Conservation (phyloP, 37 sponge, comb jelly and placozoan genomes). For the Ephydatia muelleri region DNA sequence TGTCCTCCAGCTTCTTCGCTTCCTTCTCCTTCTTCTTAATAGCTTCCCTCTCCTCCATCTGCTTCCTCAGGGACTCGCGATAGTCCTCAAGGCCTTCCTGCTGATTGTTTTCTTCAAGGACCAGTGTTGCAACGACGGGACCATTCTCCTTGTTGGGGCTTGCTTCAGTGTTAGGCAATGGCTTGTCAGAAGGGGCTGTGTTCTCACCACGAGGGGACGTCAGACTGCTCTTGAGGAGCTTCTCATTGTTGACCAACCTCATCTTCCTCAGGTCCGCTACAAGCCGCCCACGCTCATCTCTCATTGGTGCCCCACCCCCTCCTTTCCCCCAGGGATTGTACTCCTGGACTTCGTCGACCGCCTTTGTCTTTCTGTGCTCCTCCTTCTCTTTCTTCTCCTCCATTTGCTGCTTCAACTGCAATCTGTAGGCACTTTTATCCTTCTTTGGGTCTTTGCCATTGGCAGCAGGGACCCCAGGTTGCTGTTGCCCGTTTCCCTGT, state of each 20-base stretch:
- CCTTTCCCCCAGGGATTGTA: conserved; percentile 89
- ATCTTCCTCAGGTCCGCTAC: conserved; percentile 76
- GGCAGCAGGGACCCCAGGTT: background rate
- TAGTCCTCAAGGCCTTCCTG: conserved; percentile 52
- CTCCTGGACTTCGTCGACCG: conserved; percentile 37
- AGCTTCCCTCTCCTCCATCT: conserved; percentile 75
- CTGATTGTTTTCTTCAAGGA: background rate
- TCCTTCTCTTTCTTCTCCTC: conserved; percentile 49
- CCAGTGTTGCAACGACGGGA: background rate
- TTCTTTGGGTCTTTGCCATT: background rate
- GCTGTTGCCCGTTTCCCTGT: background rate
- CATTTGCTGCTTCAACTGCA: conserved; percentile 59
- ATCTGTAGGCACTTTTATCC: conserved; percentile 49
- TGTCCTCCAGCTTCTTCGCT: conserved; percentile 44
- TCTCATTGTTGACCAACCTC: conserved; percentile 48
- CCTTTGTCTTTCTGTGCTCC: conserved; percentile 21
- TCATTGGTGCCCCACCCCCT: conserved; percentile 81
- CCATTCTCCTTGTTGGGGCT: background rate
- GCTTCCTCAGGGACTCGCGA: conserved; percentile 59
- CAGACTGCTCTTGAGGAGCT: conserved; percentile 14
- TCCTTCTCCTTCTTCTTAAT: conserved; percentile 71
- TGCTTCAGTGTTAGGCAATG: background rate
- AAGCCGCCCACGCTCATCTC: conserved; percentile 62
- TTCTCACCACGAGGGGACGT: conserved; percentile 6
- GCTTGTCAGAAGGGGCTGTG: background rate